Base-by-base conservation (phyloP, 2,888 invertebrate genomes). In the Troglohyphantes excavatus region DNA sequence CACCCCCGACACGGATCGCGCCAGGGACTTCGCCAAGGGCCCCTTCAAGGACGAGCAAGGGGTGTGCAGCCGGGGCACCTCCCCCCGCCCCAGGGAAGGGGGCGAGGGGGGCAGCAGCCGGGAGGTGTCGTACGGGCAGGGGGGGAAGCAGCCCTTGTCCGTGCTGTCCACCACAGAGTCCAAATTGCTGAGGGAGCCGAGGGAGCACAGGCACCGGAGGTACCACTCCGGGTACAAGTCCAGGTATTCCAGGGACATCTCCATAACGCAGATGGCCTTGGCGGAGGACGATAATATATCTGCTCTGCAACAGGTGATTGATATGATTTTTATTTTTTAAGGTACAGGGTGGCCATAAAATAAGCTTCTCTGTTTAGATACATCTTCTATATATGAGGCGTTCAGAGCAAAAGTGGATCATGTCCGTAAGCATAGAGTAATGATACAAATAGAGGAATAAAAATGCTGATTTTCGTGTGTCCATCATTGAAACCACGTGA, bases 281-380 rank as follows among this genome's bases (percentile, higher is more conserved):
- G 97, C 97, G 93, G 98, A 98, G 93, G 98, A 98, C 93, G 98
- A 98, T 92, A 98, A 98, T 93, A 96, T 97, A 0, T 98, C 97
- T 2, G 96, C 96, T 0, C 93, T 96, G 91, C 97, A 97, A 93
- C 97, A 97, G 81, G 88, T 89, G 9, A 19, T 26, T 33, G 5
- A 63, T 53, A n/a, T 53, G 53, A 13, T 46, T 7, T 46, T 46
- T 39, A 9, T 39, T n/a, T n/a, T n/a, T n/a, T n/a, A n/a, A n/a
- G n/a, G n/a, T n/a, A n/a, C n/a, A n/a, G n/a, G n/a, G n/a, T n/a
- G n/a, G n/a, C n/a, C n/a, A n/a, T n/a, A n/a, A n/a, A n/a, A n/a
- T n/a, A n/a, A n/a, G n/a, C n/a, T n/a, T n/a, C n/a, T n/a, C n/a
- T n/a, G n/a, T n/a, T n/a, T n/a, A n/a, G n/a, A n/a, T n/a, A n/a